These are phyloP conservation scores for Pilophorus perplexus DNA, from an alignment of 2,888 invertebrate species.

Conservation along the genomic window DNA sequence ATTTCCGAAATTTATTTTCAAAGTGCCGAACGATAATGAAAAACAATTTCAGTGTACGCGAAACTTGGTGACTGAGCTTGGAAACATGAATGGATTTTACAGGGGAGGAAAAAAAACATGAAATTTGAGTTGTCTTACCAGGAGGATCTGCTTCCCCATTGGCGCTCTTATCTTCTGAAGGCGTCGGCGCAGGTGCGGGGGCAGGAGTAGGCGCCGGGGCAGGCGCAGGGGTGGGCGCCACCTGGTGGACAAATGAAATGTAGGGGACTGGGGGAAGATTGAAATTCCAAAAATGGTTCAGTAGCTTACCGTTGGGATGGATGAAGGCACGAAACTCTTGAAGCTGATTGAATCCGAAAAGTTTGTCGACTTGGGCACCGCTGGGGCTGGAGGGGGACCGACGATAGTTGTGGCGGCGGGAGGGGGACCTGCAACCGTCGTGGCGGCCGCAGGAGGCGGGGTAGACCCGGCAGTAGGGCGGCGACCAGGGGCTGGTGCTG, in stretches of 20 bases:
- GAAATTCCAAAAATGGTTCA: background rate
- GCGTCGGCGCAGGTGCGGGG: background rate
- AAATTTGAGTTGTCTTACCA: too few relatives aligned
- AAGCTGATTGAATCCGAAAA: slow-evolving; percentile 5
- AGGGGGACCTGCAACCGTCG: slow-evolving; percentile 9
- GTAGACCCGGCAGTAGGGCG: slow-evolving; percentile 1
- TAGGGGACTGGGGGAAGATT: background rate
- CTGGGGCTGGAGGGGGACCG: slow-evolving; percentile 16
- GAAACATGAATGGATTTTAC: too few relatives aligned
- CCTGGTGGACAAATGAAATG: background rate
- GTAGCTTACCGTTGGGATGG: background rate
- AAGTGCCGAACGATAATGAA: too few relatives aligned
- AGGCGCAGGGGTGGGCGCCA: background rate
- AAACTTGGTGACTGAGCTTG: too few relatives aligned
- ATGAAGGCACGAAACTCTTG: slow-evolving; percentile 7
- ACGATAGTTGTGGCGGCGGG: slow-evolving; percentile 14
- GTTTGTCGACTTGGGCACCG: background rate
- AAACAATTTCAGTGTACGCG: too few relatives aligned
- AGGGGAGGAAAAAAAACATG: too few relatives aligned
- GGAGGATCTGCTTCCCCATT: slow-evolving; percentile 26
- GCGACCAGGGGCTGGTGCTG: background rate
- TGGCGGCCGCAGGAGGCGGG: background rate
- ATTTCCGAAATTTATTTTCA: too few relatives aligned
- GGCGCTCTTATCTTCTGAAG: slow-evolving; percentile 11
- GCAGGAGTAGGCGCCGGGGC: slow-evolving; percentile 8